These are phyloP conservation scores for Telenomus remus DNA, from an alignment of 1,140 invertebrate genomes.

Conservation along the genomic window DNA sequence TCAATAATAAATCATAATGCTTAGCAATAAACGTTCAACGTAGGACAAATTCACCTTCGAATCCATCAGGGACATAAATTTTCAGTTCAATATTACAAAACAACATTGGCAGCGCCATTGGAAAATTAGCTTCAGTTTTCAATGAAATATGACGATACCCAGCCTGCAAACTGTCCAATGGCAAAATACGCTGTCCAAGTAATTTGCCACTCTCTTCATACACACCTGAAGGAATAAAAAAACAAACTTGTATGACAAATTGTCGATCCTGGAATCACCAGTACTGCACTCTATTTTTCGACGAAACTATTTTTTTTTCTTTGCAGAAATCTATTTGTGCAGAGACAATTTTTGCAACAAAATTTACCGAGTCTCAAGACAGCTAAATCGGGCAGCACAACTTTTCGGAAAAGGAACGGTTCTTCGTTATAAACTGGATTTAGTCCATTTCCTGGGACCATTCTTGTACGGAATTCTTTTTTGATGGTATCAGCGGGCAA, in stretches of 20 bases:
- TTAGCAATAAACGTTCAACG: too few species aligned
- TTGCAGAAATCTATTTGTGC: too few species aligned
- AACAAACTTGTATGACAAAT: background rate
- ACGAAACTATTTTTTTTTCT: too few species aligned
- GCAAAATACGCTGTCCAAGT: conserved; percentile 97
- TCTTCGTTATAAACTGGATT: conserved; percentile 91
- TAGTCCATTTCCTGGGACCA: conserved; percentile 87
- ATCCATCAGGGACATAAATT: conserved; percentile 99
- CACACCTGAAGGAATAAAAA: conserved; percentile 76
- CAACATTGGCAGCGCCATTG: conserved; percentile 98
- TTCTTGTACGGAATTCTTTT: conserved; percentile 87
- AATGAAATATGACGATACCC: conserved; percentile 98
- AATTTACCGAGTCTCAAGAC: conserved; percentile 91
- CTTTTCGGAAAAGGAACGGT: conserved; percentile 89
- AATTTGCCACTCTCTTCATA: conserved; percentile 99
- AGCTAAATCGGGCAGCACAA: conserved; percentile 97
- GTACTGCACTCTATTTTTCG: too few species aligned
- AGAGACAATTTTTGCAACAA: too few species aligned
- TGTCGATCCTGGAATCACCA: too few species aligned
- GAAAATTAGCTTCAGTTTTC: conserved; percentile 98
- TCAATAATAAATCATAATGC: too few species aligned
- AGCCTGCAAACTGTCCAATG: conserved; percentile 97
- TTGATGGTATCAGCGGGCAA: conserved; percentile 88
- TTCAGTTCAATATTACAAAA: conserved; percentile 99
- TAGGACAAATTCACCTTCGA: conserved; percentile 81